Conservation (phyloP, 2,113 vertebrate species). For the Nettapus auritus region DNA sequence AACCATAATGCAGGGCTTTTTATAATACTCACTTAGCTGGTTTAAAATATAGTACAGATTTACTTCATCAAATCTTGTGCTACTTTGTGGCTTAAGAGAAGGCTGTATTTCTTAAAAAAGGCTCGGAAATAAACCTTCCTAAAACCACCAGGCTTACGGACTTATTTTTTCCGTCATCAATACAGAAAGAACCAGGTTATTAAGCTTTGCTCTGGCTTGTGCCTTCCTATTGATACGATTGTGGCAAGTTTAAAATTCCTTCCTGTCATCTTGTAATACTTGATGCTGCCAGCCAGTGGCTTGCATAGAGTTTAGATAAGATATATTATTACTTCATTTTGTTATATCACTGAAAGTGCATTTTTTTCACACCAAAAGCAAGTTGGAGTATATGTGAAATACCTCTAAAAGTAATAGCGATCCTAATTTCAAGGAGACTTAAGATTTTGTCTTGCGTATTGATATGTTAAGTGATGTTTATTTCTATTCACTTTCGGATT, state of each 20-base stretch:
- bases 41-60: not conserved
- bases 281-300: conserved; percentile 11
- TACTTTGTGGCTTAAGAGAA: not conserved
- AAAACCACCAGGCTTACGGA: conserved; percentile 19
- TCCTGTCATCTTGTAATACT: conserved; percentile 44
- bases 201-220: conserved; percentile 47
- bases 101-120: not conserved
- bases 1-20: not conserved
- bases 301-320: conserved; percentile 39
- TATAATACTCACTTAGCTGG: not conserved
- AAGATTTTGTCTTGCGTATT: not conserved
- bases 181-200: conserved; percentile 45
- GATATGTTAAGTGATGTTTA: not conserved
- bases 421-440: not conserved
- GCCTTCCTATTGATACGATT: conserved; percentile 49
- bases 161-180: conserved; percentile 56
- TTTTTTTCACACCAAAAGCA: not conserved
- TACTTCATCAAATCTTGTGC: not conserved
- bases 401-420: not conserved
- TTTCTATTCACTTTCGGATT: not conserved
- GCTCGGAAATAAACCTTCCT: not conserved
- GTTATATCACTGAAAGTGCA: not conserved
- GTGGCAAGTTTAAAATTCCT: conserved; percentile 61
- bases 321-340: conserved; percentile 10
- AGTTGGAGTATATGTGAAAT: not conserved